Conservation (phyloP, 1,140 invertebrate species). For the Orchestia grillus region DNA sequence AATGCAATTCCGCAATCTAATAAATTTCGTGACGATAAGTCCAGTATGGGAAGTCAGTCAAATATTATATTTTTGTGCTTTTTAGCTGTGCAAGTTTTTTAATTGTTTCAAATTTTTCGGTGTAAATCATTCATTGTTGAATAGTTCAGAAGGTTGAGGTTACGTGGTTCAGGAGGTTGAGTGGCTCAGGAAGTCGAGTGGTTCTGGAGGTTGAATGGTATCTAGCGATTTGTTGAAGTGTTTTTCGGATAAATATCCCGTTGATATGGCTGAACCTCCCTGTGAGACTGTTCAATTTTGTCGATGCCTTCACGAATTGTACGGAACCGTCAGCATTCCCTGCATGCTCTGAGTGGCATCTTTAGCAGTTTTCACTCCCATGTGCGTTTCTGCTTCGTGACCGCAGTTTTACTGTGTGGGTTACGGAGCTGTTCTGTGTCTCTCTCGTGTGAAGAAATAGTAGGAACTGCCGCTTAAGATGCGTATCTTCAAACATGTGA, state of each 20-base stretch:
- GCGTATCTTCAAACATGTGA: not conserved
- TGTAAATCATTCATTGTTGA: not conserved
- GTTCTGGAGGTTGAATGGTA: too few relatives aligned
- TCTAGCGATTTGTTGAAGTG: not conserved
- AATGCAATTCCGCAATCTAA: not conserved
- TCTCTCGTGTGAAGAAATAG: not conserved
- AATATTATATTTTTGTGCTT: not conserved
- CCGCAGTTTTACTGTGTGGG: not conserved
- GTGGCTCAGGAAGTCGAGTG: too few relatives aligned
- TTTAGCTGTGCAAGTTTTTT: not conserved
- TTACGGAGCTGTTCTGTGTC: not conserved
- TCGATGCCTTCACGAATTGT: not conserved
- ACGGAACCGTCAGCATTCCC: not conserved
- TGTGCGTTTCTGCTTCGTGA: not conserved
- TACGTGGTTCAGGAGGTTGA: too few relatives aligned
- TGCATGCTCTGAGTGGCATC: not conserved
- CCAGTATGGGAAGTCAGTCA: not conserved
- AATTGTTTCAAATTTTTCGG: not conserved
- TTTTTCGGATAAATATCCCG: not conserved
- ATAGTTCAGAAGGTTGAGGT: too few relatives aligned
- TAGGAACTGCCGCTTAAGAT: not conserved
- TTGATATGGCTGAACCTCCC: not conserved
- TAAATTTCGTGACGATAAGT: not conserved
- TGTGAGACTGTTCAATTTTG: not conserved
- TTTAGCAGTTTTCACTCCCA: not conserved